Percentiles rank a stretch among this genome's conserved stretches.
phyloP scores from a whole-genome alignment of 2,113 vertebrate species.

The Caranx melampygus region DNA sequence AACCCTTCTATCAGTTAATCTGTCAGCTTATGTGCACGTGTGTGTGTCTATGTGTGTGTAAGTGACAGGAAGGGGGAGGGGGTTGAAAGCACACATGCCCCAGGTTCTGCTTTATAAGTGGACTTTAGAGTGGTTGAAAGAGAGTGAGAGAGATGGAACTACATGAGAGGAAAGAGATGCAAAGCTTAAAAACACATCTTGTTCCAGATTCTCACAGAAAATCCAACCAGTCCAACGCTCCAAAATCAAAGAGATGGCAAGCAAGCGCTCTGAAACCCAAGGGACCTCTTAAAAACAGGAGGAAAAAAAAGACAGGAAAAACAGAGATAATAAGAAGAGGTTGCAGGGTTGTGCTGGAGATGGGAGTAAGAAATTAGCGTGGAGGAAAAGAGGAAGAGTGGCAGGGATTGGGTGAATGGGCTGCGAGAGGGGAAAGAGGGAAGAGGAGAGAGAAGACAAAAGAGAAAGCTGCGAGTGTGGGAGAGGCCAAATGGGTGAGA shows the following conservation, averaged over 20 bases:
- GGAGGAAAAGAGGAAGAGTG: slow-evolving; percentile 17
- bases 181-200: slow-evolving; percentile 53
- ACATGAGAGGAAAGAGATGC: slow-evolving; percentile 52
- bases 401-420: slow-evolving; percentile 6
- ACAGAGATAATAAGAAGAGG: slow-evolving; percentile 29
- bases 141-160: neutral
- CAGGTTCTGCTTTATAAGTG: slow-evolving; percentile 59
- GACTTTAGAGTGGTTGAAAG: slow-evolving; percentile 46
- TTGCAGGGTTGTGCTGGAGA: slow-evolving; percentile 2
- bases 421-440: neutral
- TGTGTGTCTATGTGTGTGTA: neutral
- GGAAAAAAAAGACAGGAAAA: neutral
- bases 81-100: slow-evolving; percentile 62
- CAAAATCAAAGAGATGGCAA: slow-evolving; percentile 57
- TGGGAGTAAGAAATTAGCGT: slow-evolving; percentile 30
- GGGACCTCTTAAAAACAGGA: slow-evolving; percentile 30
- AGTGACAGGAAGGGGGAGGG: slow-evolving; percentile 1
- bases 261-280: slow-evolving; percentile 14
- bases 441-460: neutral
- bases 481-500: slow-evolving; percentile 30
- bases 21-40: slow-evolving; percentile 19
- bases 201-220: slow-evolving; percentile 58
- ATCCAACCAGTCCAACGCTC: slow-evolving; percentile 20
- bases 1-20: slow-evolving; percentile 61
- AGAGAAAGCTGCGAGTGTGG: neutral